Evolutionary conservation across 2,797 vertebrate genomes (phyloP), one percentile per base, ranked within the genome.

Genomic region (Tokudaia muenninki): DNA sequence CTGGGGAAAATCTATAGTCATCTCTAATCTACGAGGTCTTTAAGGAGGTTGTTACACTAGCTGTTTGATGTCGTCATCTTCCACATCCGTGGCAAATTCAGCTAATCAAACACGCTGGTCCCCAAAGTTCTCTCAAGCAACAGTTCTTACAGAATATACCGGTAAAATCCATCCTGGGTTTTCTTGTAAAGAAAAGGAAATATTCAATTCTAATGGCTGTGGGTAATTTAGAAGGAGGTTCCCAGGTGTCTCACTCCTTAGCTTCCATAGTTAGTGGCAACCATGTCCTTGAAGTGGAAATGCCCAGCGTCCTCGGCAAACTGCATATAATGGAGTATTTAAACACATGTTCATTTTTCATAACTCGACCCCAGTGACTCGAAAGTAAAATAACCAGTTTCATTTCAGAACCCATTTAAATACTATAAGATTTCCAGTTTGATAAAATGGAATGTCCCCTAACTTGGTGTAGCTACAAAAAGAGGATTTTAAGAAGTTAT

Each of bases 1-100:
- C 97, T 96, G 95, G 90, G 95, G 96, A 95, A 98, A 98, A 98
- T 97, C 97, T 96, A 96, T 97, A 97, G 95, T 97, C 97, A 97
- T 97, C 97, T 97, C 97, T 98, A 97, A 98, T 98, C 97, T 98
- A 90, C 3, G 6, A 92, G 87, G 96, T 96, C 95, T 97, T 98
- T 97, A 97, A 98, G 91, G 91, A 97, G 97, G 92, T 93, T 94
- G 96, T 96, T 96, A 95, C 93, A 80, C 0, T 57, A 92, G 59
- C 90, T 95, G 87, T 77, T 97, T 97, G 95, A 97, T 97, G 97
- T 97, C 97, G 96, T 97, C 96, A 96, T 97, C 93, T 94, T n/a
- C 92, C 94, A 94, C 92, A 93, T 95, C 90, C 96, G 19, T 90
- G 80, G 87, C 41, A 52, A 96, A 93, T 87, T 92, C 97, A 87